Evolutionary conservation across 1,140 invertebrate genomes (phyloP).

Genomic region (Chrysomallon squamiferum): DNA sequence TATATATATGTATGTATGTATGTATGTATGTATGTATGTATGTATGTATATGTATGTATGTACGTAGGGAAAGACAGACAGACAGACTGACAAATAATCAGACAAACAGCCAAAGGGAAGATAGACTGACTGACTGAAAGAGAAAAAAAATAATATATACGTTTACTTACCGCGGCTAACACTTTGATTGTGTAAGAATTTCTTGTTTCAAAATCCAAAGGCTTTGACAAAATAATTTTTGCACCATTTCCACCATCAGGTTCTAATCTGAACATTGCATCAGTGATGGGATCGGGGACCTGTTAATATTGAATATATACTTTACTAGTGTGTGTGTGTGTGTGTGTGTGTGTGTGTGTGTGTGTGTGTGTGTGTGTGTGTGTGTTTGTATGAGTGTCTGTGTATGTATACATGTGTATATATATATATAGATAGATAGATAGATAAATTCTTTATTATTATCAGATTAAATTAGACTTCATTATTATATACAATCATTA

Average conservation of each 20-base stretch:
- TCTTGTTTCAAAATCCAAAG: slow-evolving; percentile 13
- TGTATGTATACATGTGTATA: slow-evolving; percentile 3
- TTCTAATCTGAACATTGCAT: background rate
- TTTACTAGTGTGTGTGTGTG: slow-evolving; percentile 5
- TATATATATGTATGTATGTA: background rate
- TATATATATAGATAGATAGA: background rate
- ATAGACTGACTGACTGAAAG: too few species aligned
- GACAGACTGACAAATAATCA: too few species aligned
- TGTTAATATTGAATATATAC: background rate
- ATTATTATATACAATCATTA: too few species aligned
- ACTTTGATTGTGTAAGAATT: slow-evolving; percentile 9
- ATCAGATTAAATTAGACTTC: too few species aligned
- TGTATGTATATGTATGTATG: slow-evolving; percentile 8
- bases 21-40: slow-evolving; percentile 10
- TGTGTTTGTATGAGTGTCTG: slow-evolving; percentile 11
- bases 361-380: slow-evolving; percentile 8
- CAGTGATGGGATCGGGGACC: background rate
- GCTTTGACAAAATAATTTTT: slow-evolving; percentile 2
- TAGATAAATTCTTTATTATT: too few species aligned
- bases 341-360: slow-evolving; percentile 10
- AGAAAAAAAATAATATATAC: too few species aligned
- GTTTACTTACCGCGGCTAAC: slow-evolving; percentile 1
- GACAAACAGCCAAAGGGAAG: too few species aligned
- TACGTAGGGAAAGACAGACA: too few species aligned
- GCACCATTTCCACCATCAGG: background rate